Conservation (phyloP, 2,113 vertebrate species). For the Columba livia region DNA sequence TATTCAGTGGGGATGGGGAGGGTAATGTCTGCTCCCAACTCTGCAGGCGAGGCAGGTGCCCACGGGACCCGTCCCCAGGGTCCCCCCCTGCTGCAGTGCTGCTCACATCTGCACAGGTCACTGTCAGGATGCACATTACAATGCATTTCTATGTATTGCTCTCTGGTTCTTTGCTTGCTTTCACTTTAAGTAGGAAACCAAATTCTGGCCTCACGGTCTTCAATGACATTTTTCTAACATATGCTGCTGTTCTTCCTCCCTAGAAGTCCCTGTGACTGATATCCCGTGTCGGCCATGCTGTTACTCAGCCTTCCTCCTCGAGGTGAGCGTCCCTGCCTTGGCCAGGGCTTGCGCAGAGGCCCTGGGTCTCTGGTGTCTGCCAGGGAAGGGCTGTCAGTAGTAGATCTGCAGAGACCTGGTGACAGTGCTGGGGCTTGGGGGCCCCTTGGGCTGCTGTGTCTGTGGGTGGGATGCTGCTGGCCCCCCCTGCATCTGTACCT, state of each 20-base stretch:
- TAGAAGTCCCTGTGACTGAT: neutral
- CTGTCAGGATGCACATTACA: fast-evolving
- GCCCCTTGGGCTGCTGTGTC: neutral
- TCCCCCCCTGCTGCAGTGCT: too few species aligned
- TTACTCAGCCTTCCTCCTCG: neutral
- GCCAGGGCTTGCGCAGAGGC: neutral
- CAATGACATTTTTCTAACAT: neutral
- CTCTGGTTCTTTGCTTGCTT: neutral
- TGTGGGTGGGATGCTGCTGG: neutral
- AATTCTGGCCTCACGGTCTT: neutral
- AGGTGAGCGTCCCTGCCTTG: neutral
- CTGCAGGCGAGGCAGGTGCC: neutral
- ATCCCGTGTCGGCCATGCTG: fast-evolving
- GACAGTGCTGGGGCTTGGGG: neutral
- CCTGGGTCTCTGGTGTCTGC: neutral
- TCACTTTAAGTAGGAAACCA: neutral
- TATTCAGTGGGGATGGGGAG: neutral
- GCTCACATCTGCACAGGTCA: too few species aligned
- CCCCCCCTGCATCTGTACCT: neutral
- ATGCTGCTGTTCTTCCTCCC: neutral
- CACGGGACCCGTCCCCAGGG: neutral
- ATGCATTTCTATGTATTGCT: neutral
- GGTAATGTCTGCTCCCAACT: neutral
- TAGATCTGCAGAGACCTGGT: neutral
- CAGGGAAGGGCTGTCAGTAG: neutral